These are phyloP conservation scores for Trichacis sp. DNA, from an alignment of 2,888 invertebrate genomes.

Conservation along the genomic window DNA sequence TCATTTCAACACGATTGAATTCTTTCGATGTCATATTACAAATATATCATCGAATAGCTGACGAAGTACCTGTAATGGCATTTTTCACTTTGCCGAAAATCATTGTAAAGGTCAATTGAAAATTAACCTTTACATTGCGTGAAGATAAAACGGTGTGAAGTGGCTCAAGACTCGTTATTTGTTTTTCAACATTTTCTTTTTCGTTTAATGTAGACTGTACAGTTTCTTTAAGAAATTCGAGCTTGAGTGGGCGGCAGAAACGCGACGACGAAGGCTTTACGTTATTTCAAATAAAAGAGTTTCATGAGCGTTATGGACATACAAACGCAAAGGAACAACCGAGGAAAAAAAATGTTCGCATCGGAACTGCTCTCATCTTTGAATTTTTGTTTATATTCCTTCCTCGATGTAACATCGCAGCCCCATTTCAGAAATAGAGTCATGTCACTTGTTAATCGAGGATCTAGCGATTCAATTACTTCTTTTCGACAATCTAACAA, in stretches of 20 bases:
- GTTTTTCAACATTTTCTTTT: conserved; percentile 7
- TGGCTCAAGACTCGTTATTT: not conserved
- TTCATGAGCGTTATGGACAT: not conserved
- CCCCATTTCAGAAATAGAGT: conserved; percentile 6
- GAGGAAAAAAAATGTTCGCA: conserved; percentile 4
- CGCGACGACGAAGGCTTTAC: no score
- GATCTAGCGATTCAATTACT: not conserved
- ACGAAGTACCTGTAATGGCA: not conserved
- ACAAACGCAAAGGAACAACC: conserved; percentile 1
- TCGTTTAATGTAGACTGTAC: not conserved
- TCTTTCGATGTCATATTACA: conserved; percentile 12
- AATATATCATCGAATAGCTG: no score
- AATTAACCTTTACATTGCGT: not conserved
- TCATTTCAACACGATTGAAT: no score
- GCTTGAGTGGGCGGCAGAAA: not conserved
- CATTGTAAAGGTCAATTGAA: conserved; percentile 1
- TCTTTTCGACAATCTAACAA: not conserved
- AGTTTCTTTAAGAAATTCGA: conserved; percentile 7
- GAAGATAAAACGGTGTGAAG: no score
- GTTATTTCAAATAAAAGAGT: not conserved
- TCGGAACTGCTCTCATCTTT: not conserved
- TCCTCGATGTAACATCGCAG: conserved; percentile 1
- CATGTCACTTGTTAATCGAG: not conserved
- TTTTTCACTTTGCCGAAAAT: no score
- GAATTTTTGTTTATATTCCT: no score